Base-by-base conservation (phyloP, 1,140 invertebrate species). In the Lepidurus couesii region DNA sequence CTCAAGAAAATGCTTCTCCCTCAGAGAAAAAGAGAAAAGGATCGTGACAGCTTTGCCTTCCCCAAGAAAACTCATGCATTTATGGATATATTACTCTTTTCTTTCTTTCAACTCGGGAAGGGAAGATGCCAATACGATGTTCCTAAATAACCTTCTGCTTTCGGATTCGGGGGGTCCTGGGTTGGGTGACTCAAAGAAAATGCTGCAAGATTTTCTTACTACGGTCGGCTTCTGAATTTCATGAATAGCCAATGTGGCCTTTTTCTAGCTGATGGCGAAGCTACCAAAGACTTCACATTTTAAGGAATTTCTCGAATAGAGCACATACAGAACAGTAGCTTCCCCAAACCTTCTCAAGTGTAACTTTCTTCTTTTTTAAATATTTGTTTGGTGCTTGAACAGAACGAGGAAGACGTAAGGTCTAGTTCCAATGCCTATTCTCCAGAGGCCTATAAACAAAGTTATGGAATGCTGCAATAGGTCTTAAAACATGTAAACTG, bases 401-500 rank as follows among this genome's bases (percentile, higher is more conserved):
- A 7, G 13, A 16, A 65, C 6, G 53, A 13, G 16, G 53, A 65
- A n/a, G 53, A 65, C 21, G 21, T 65, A 65, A 65, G 4, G 53
- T 21, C 47, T 13, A 11, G 47, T 21, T 65, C 45, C 4, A 34
- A 34, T 34, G 34, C 16, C 53, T 65, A 65, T 13, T 65, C 53
- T 65, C 53, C 53, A 13, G 53, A 21, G 53, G 16, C 8, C 53
- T 65, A 65, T 65, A 65, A 65, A 65, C 21, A 7, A 65, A 65
- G 53, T 65, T 13, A 65, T 65, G 53, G 53, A 65, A 65, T 65
- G 53, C 53, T 65, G 53, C 7, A 65, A 65, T 13, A 65, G 16
- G 53, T 65, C 53, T 65, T 65, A 65, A 65, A 65, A 65, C 53
- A 65, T 65, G 53, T 21, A 65, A 65, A 65, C 16, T 65, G 53